Base-by-base conservation (phyloP, 1,140 invertebrate species). In the Euschistus heros region DNA sequence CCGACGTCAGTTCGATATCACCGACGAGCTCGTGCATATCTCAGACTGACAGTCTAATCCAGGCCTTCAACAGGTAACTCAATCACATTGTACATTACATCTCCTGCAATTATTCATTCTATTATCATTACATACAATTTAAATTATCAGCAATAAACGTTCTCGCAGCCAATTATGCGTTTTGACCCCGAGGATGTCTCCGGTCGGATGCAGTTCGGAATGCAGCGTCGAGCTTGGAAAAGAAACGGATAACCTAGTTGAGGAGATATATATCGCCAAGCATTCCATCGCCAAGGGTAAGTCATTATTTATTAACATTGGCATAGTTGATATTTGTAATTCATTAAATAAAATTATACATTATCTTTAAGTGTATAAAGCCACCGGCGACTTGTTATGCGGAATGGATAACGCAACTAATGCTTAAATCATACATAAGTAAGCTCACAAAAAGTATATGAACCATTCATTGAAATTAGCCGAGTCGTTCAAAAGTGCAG, bases 241-340 rank as follows among this genome's bases (percentile, higher is more conserved):
- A 24, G 72, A 73, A 50, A 70, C 69, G 6, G 70, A 71, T 46
- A 73, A 73, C 27, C 66, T 73, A 10, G 70, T 72, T 10, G 72
- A 73, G 60, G 72, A 73, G 63, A 70, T 72, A 0, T 71, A 71
- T 46, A 67, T 72, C 17, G 67, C 67, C 26, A 65, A 70, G 22
- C 67, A 69, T 26, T 67, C 64, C 42, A 67, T 67, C 15, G 24
- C 63, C 8, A 65, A 64, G 62, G 68, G 59, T 65, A 22, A 47
- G 15, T 60, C 17, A 10, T 59, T n/a, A 33, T 55, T 13, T 26
- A 47, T 3, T 47, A 5, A 30, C 27, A 4, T 30, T 30, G 2
- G 27, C 3, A 30, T 30, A 4, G 7, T 30, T 30, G 2, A 30
- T 30, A 30, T 30, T 30, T 4, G 27, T 30, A 30, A 7, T 30